Evolutionary conservation across 2,888 invertebrate species (phyloP).

Genomic region (Osedax fenrisi): DNA sequence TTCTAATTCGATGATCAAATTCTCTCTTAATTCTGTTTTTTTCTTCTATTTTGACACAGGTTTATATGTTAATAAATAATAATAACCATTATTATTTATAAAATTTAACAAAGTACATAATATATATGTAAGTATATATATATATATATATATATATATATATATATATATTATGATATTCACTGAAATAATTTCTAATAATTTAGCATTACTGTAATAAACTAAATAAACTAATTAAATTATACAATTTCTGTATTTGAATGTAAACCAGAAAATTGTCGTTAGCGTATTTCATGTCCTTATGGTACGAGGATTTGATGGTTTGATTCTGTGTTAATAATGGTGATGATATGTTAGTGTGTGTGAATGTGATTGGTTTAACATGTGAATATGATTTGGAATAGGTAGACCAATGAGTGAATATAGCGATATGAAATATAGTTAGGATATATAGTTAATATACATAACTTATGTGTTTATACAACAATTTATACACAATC

Average conservation of each 20-base stretch:
- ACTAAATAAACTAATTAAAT: no score
- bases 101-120: no score
- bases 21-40: conserved; percentile 70
- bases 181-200: not conserved
- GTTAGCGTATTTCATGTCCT: conserved; percentile 74
- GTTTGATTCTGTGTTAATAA: conserved; percentile 60
- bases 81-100: no score
- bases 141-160: not conserved
- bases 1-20: conserved; percentile 75
- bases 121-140: not conserved
- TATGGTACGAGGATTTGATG: conserved; percentile 72
- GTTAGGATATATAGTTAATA: no score
- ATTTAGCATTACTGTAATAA: not conserved
- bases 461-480: no score
- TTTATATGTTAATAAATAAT: no score
- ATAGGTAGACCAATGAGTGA: no score
- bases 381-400: no score
- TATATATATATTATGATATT: not conserved
- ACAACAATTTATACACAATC: no score
- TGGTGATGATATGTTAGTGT: no score
- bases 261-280: conserved; percentile 81
- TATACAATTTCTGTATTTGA: not conserved
- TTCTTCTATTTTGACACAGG: conserved; percentile 65
- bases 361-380: no score
- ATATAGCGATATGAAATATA: no score